Evolutionary conservation across 2,113 vertebrate genomes (phyloP), one percentile per base, ranked within the genome.

Genomic region (Vimba vimba): DNA sequence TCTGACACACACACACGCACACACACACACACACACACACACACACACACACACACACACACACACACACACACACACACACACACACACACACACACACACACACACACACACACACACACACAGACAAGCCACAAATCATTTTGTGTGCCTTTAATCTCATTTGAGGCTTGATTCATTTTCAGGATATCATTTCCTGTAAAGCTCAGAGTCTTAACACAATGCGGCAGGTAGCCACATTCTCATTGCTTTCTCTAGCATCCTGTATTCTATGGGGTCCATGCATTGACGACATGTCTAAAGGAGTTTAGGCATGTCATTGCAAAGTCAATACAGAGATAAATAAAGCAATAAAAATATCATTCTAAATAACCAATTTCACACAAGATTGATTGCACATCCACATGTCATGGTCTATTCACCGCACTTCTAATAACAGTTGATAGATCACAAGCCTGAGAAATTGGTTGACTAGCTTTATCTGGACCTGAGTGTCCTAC

Each of bases 91-190:
- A 43, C 62, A 66, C 27, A 36, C 23, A 75, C 43, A 81, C 27
- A 74, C 39, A 30, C 45, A 55, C 25, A 62, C 5, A 19, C 45
- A 83, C 60, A 52, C 62, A 30, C 12, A 66, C 59, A 60, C 21
- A 60, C 8, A 59, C 21, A 59, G 0, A 30, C 52, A 39, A 43
- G 19, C 52, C 79, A 57, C 55, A 82, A 81, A 81, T 81, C 30
- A 30, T n/a, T 66, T 47, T 50, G 55, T 75, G 39, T 85, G 66
- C n/a, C 33, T 39, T n/a, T 87, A 87, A 87, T 87, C 77, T 19
- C 86, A 82, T 87, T 87, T 81, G 57, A 47, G 79, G 68, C 69
- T 50, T 47, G 76, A 64, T n/a, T 76, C 74, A 30, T 76, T 47
- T 76, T 33, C 47, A 50, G 68, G 62, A 43, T 71, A 60, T 45